These are phyloP conservation scores for Paramormyrops kingsleyae DNA, from an alignment of 2,113 vertebrate genomes.

Conservation along the genomic window DNA sequence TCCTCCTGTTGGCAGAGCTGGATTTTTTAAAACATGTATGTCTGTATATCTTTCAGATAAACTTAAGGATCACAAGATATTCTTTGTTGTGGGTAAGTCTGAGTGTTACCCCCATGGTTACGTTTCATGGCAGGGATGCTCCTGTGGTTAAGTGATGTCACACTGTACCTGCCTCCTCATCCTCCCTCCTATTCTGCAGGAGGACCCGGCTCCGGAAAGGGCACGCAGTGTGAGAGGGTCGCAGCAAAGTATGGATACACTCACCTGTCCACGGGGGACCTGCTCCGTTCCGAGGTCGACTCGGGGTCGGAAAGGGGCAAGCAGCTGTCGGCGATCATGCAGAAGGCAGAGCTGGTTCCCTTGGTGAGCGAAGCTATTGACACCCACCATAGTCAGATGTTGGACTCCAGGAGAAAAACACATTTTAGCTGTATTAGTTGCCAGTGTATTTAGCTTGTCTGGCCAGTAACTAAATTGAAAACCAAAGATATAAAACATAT, in stretches of 20 bases:
- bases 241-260: slow-evolving; percentile 93
- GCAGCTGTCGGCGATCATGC: slow-evolving; percentile 88
- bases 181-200: slow-evolving; percentile 52
- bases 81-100: slow-evolving; percentile 96
- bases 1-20: neutral
- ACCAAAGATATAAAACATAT: neutral
- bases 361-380: slow-evolving; percentile 66
- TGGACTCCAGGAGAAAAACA: neutral
- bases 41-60: slow-evolving; percentile 68
- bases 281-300: slow-evolving; percentile 82
- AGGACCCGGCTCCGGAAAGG: slow-evolving; percentile 91
- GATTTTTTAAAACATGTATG: neutral
- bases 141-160: neutral
- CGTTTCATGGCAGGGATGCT: neutral
- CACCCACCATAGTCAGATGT: neutral
- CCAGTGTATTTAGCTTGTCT: neutral
- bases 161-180: too few relatives aligned
- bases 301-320: slow-evolving; percentile 88
- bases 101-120: neutral
- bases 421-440: neutral
- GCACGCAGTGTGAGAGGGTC: slow-evolving; percentile 92
- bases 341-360: slow-evolving; percentile 90
- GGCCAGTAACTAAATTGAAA: neutral
- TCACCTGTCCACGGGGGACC: slow-evolving; percentile 92
- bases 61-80: slow-evolving; percentile 87